Evolutionary conservation across 37 sponge, comb jelly and placozoan species (phyloP), one percentile per base, ranked within the genome.

Genomic region (Beroe ovata): DNA sequence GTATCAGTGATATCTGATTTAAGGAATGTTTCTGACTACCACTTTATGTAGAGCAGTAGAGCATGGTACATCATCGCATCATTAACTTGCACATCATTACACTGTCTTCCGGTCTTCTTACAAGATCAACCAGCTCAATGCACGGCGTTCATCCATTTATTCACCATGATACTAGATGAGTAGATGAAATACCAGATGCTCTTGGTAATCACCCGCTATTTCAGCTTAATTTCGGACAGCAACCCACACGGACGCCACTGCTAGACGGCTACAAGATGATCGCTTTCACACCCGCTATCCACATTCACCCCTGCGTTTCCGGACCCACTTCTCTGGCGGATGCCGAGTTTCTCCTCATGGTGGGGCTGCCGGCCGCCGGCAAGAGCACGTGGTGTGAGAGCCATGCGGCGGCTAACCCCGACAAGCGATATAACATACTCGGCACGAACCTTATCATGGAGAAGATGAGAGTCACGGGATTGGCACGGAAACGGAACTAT

Each of bases 301-400:
- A 36, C 22, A 26, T 90, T 1, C 38, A 63, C 20, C 69, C 59
- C 0, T 59, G 71, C 29, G 22, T 64, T 4, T 23, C 69, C 14
- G 90, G 69, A 8, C 90, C 90, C 11, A 22, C 41, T 29, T 71
- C 59, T 38, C 60, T 69, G 22, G 69, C 60, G 25, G 90, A 63
- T 88, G 92, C 89, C 72, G 91, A 94, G 89, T 93, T 95, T 38
- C 19, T 95, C 0, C 71, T 95, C 89, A 89, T 95, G 93, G 89
- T 97, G 29, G 99, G 99, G 0, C 90, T 97, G 39, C 99, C 99
- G 35, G 94, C 92, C 26, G 72, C 91, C 35, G 99, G 99, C n/a
- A 97, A 97, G 95, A 94, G 96, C 72, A 95, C 92, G 0, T 97
- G 99, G 99, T 95, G 93, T 0, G 72, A 91, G 90, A 95, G 92